Evolutionary conservation across 2,797 vertebrate species (phyloP).

Genomic region (Pseudochromis fuscus): DNA sequence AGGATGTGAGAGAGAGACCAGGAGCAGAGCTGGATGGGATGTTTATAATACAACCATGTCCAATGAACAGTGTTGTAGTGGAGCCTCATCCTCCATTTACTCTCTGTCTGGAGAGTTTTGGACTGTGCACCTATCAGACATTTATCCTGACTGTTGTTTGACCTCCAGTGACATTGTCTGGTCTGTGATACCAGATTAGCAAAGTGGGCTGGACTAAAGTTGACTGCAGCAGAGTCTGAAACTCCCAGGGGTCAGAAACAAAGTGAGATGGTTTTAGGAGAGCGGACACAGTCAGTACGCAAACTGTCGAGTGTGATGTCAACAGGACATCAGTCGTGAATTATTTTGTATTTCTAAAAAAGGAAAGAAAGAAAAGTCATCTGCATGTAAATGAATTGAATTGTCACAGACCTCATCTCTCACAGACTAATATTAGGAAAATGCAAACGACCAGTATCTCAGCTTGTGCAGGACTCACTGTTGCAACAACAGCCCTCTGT

Average conservation of each 20-base stretch:
- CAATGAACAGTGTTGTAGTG: constrained; percentile 9
- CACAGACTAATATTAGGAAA: constrained; percentile 31
- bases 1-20: not conserved
- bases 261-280: constrained; percentile 1
- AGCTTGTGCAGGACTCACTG: constrained; percentile 34
- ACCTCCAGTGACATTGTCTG: constrained; percentile 64
- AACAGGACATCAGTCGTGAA: not conserved
- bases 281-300: not conserved
- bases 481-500: constrained; percentile 50
- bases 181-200: constrained; percentile 65
- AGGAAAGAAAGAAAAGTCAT: constrained; percentile 2
- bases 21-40: not conserved
- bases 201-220: constrained; percentile 46
- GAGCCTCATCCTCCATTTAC: constrained; percentile 16
- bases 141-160: constrained; percentile 42
- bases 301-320: constrained; percentile 21
- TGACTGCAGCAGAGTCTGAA: constrained; percentile 37
- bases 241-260: constrained; percentile 6
- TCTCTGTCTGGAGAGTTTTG: constrained; percentile 6
- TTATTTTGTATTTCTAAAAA: not conserved
- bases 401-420: constrained; percentile 19
- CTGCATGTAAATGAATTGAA: constrained; percentile 1
- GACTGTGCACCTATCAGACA: constrained; percentile 13
- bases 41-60: constrained; percentile 25
- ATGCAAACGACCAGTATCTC: constrained; percentile 56